Conservation (phyloP, 1,140 invertebrate genomes). For the Epicauta chinensis region DNA sequence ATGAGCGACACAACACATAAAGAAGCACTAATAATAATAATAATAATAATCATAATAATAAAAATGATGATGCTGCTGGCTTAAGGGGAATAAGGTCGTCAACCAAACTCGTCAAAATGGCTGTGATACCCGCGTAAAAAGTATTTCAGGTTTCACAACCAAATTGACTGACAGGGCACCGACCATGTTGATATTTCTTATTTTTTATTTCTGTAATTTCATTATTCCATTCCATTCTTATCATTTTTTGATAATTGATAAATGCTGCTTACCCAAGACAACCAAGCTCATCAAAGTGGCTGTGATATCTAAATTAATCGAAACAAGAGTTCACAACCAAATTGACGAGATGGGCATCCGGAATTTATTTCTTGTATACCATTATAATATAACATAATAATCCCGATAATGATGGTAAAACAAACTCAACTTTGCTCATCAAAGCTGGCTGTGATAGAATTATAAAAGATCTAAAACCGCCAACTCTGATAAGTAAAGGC, state of each 20-base stretch:
- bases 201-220: no score
- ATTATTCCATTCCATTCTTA: no score
- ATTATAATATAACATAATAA: no score
- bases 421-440: constrained; percentile 62
- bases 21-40: constrained; percentile 1
- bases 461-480: constrained; percentile 59
- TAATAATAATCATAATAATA: constrained; percentile 10
- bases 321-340: constrained; percentile 63
- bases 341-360: constrained; percentile 57
- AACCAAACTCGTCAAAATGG: constrained; percentile 78
- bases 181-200: no score
- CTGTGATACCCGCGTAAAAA: constrained; percentile 79
- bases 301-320: constrained; percentile 60
- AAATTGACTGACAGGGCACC: constrained; percentile 62
- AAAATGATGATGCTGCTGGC: no score
- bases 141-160: constrained; percentile 67
- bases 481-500: constrained; percentile 59
- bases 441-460: constrained; percentile 79
- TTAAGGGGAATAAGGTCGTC: constrained; percentile 22
- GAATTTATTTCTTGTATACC: no score
- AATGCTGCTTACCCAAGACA: constrained; percentile 3
- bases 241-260: not conserved
- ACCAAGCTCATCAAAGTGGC: constrained; percentile 73
- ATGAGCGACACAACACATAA: constrained; percentile 36
- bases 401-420: not conserved